Base-by-base conservation (phyloP, 2,113 vertebrate species). In the Odocoileus virginianus region DNA sequence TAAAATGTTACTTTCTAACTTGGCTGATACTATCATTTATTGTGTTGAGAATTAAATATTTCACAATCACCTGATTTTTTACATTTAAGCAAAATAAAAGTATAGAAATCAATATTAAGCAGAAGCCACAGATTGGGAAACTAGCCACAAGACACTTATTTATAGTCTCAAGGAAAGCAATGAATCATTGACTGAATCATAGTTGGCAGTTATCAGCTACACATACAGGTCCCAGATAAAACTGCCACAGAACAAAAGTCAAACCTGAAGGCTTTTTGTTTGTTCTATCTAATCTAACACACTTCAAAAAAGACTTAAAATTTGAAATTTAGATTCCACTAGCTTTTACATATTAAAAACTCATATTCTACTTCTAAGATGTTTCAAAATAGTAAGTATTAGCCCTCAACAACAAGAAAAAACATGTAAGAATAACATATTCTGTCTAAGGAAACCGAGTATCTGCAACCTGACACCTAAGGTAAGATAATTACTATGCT, bases 381-480 rank as follows among this genome's bases (percentile, higher is more conserved):
- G 6, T 94, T 91, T 94, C 47, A 96, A 97, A 94, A 67, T 79
- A 96, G 30, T 36, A 81, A 45, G 14, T 40, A 84, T 67, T 76
- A 78, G 87, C 27, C 45, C 50, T 71, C 9, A 58, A 95, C 28
- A 92, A 79, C 15, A 83, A 71, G 4, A 86, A 98, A 94, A 97
- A 88, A 81, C 78, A 45, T 96, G 84, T 76, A 81, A n/a, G 89
- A 84, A 78, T 71, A 88, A 89, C 36, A 84, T 33, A 96, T 64
- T 86, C 21, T 50, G 28, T 58, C 79, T 87, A 93, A 76, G 30
- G 13, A 96, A 91, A 87, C 10, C 52, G 78, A 84, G 1, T 71
- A 47, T 71, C 54, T 93, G 45, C 88, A 89, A 95, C 16, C 7
- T 43, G 36, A 82, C 30, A 87, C 33, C 52, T 28, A 86, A 58